Percentiles rank a stretch among this genome's conserved stretches.
Evolutionary conservation across 2,888 invertebrate species (phyloP).

Genomic region (Drosophila anomalata): DNA sequence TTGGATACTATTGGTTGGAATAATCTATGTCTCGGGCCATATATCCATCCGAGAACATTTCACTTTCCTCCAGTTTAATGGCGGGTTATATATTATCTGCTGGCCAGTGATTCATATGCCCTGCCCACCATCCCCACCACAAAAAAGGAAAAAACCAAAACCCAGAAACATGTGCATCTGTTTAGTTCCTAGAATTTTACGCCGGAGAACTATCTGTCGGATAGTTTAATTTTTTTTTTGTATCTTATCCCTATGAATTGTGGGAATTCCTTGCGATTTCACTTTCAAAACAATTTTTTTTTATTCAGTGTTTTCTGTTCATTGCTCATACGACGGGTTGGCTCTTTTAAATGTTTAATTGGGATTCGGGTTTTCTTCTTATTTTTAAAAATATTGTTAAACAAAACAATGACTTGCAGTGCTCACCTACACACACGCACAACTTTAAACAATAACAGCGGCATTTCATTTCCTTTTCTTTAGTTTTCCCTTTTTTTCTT

Average conservation of each 20-base stretch:
- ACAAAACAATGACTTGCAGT: constrained; percentile 26
- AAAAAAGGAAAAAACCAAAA: constrained; percentile 10
- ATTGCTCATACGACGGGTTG: constrained; percentile 16
- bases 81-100: constrained; percentile 46
- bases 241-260: background rate
- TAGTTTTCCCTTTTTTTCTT: background rate
- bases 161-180: constrained; percentile 43
- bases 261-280: constrained; percentile 5
- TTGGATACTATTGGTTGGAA: background rate
- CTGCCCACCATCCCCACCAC: constrained; percentile 33
- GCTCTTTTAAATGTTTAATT: background rate
- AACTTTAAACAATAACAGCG: background rate
- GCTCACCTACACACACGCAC: constrained; percentile 23
- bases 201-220: constrained; percentile 4
- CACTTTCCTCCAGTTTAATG: constrained; percentile 33
- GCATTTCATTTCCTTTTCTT: background rate
- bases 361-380: background rate
- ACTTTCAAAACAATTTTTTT: background rate
- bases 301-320: background rate
- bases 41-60: constrained; percentile 16
- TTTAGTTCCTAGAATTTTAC: constrained; percentile 8
- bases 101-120: constrained; percentile 57
- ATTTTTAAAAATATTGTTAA: constrained; percentile 13
- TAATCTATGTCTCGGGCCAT: constrained; percentile 14
- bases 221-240: background rate